phyloP scores from a whole-genome alignment of 2,113 vertebrate genomes.

The Rhabdomys dilectus region DNA sequence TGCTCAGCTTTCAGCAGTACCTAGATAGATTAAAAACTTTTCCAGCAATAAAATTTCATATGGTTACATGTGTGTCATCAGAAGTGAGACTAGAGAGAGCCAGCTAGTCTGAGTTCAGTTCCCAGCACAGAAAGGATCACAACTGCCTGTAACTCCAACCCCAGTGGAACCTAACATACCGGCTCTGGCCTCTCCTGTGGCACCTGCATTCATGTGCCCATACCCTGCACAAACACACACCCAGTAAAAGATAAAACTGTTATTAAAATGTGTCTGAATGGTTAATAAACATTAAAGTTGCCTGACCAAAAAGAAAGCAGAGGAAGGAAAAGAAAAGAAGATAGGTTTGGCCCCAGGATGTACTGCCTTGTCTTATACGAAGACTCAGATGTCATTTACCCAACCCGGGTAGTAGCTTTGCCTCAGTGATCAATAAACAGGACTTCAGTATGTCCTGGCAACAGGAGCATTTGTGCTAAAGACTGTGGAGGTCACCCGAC shows the following conservation, averaged over 20 bases:
- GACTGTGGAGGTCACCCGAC: rapidly evolving
- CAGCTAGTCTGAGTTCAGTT: not conserved
- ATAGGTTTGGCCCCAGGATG: not conserved
- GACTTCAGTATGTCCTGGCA: rapidly evolving
- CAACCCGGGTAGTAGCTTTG: too few species aligned
- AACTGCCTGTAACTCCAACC: not conserved
- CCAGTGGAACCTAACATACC: not conserved
- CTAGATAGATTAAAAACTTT: not conserved
- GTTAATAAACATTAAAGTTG: not conserved
- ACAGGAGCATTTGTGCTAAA: not conserved
- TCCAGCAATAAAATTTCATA: too few species aligned
- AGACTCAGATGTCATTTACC: rapidly evolving
- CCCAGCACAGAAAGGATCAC: not conserved
- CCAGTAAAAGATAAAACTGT: not conserved
- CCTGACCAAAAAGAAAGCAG: not conserved
- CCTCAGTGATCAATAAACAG: too few species aligned
- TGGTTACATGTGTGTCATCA: too few species aligned
- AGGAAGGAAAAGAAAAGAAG: not conserved
- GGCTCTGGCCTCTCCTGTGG: not conserved
- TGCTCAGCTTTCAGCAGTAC: not conserved
- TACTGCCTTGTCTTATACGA: not conserved
- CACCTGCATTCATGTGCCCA: too few species aligned
- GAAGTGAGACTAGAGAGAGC: too few species aligned
- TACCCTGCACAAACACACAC: not conserved
- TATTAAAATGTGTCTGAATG: not conserved